Base-by-base conservation (phyloP, 2,888 invertebrate species). In the Notodonta dromedarius region DNA sequence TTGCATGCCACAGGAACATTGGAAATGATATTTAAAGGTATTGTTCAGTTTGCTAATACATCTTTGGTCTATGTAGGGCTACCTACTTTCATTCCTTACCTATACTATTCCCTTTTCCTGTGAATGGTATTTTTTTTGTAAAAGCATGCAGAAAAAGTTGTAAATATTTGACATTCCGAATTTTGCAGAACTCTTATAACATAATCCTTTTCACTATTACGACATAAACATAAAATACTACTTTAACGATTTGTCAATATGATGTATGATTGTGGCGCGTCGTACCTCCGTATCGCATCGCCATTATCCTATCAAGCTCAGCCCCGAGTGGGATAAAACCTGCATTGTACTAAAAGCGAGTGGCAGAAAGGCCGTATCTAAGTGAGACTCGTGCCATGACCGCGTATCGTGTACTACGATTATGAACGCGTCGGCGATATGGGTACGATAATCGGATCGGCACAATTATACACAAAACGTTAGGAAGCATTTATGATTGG, bases 11-110 rank as follows among this genome's bases (percentile, higher is more conserved):
- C 95, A 95, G 95, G 95, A 91, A 94, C 94, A 87, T 94, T 95
- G 95, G 95, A 95, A 90, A 94, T 93, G 89, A 94, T 95, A 83
- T 95, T 95, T 84, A 92, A 94, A 95, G 96, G 96, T 96, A 95
- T 94, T 87, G 89, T 90, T 80, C 79, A 82, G 82, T 91, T 89
- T 84, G 91, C 89, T 90, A 86, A 85, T 87, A 77, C 78, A 75
- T 74, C 70, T 67, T 64, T 65, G 56, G 66, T 66, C 56, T 67
- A 55, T 62, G 60, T 75, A 73, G 60, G 68, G 53, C 60, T 65
- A 60, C 54, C 60, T 65, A 61, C 50, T 65, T 50, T 69, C 66
- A 71, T 58, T 64, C 63, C 62, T 13, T 62, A 24, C 1, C 24
- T 24, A 48, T 51, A 55, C 59, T 66, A 11, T 46, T 46, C n/a